Evolutionary conservation across 2,113 vertebrate species (phyloP).

Genomic region (Geococcyx californianus): DNA sequence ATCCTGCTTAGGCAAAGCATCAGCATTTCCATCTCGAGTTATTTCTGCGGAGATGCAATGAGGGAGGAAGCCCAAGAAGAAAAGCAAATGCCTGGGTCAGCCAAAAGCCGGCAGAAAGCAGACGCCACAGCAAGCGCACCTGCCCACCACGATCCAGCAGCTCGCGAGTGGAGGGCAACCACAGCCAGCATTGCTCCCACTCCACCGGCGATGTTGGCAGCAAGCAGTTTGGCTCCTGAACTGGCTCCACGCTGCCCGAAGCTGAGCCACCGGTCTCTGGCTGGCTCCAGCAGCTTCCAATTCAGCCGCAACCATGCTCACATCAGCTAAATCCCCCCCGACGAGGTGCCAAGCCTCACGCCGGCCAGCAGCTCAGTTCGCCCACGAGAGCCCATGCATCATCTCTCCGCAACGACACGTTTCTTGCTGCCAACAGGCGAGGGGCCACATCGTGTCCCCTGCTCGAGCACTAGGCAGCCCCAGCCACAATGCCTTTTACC

Average conservation of each 20-base stretch:
- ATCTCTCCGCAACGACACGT: accelerated
- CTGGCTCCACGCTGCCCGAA: accelerated
- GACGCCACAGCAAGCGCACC: neutral
- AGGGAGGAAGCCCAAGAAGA: neutral
- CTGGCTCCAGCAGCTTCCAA: neutral
- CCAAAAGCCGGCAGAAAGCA: neutral
- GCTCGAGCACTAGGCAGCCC: neutral
- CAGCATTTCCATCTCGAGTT: neutral
- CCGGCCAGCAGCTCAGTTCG: accelerated
- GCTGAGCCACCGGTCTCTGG: neutral
- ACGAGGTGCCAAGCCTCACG: neutral
- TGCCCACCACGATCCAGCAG: neutral
- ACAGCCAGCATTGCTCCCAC: neutral
- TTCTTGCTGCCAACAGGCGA: neutral
- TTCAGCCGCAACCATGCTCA: accelerated
- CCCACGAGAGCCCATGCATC: neutral
- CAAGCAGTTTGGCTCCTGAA: neutral
- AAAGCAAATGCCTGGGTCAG: neutral
- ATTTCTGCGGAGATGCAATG: neutral
- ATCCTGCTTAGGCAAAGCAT: neutral
- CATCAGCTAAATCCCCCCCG: neutral
- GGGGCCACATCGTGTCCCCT: neutral
- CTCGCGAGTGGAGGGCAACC: neutral
- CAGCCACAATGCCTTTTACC: neutral
- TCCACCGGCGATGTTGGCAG: neutral